phyloP scores from a whole-genome alignment of 30 jellyfish, hydroid and myxozoan genomes.

The Chironex yamaguchii region DNA sequence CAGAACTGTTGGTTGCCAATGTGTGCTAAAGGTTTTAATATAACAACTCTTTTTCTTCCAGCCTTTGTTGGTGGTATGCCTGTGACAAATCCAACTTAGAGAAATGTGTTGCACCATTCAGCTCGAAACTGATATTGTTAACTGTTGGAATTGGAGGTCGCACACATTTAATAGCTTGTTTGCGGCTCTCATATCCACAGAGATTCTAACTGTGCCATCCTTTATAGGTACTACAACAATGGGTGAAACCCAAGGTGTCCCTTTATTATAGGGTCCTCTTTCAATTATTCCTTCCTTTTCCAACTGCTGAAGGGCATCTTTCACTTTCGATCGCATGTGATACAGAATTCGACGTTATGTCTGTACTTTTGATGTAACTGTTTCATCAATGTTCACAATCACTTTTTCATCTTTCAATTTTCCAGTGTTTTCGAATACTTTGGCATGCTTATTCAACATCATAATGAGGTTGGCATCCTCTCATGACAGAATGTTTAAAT shows the following conservation, averaged over 20 bases:
- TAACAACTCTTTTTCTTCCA: too few species aligned
- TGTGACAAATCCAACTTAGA: too few species aligned
- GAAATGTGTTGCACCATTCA: too few species aligned
- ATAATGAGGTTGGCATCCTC: slow-evolving; percentile 1
- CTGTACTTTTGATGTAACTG: slow-evolving; percentile 1
- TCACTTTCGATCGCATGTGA: slow-evolving; percentile 29
- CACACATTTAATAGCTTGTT: too few species aligned
- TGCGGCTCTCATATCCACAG: slow-evolving; percentile 36
- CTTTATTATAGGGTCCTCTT: slow-evolving; percentile 10
- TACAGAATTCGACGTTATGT: slow-evolving; percentile 24
- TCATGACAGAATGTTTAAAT: not conserved
- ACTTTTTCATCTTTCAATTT: slow-evolving; percentile 2
- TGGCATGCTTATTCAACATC: slow-evolving; percentile 4
- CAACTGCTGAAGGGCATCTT: slow-evolving; percentile 32
- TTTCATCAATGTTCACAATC: slow-evolving; percentile 9
- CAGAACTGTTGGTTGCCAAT: too few species aligned
- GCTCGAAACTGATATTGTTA: too few species aligned
- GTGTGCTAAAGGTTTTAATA: too few species aligned
- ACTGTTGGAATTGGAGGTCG: too few species aligned
- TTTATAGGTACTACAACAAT: slow-evolving; percentile 36
- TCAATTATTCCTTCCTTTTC: slow-evolving; percentile 33
- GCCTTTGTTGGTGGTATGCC: too few species aligned
- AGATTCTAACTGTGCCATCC: slow-evolving; percentile 16
- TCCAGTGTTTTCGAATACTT: slow-evolving; percentile 3
- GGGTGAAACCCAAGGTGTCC: slow-evolving; percentile 56